phyloP scores from a whole-genome alignment of 2,113 vertebrate genomes.

The Pseudorectes ferrugineus region DNA sequence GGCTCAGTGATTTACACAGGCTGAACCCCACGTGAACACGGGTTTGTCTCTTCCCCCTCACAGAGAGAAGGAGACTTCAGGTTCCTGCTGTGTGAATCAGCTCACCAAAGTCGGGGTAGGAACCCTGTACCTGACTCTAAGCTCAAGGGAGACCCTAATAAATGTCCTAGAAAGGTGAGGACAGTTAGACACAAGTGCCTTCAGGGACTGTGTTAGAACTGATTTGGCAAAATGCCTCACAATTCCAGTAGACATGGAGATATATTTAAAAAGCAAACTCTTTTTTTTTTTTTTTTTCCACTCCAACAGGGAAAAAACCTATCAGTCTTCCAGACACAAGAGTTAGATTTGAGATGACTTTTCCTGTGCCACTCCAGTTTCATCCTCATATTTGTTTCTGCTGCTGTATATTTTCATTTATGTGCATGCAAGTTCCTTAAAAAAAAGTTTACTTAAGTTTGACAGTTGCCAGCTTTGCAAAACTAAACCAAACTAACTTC shows the following conservation, averaged over 20 bases:
- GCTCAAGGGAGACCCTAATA: not conserved
- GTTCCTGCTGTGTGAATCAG: not conserved
- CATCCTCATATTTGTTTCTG: not conserved
- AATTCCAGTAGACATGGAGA: not conserved
- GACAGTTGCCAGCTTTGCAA: constrained; percentile 7
- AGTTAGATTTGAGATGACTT: not conserved
- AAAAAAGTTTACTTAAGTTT: constrained; percentile 17
- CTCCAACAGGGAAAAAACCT: not conserved
- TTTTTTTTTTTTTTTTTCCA: not conserved
- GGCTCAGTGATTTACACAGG: not conserved
- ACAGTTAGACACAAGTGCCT: rapidly evolving
- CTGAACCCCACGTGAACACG: rapidly evolving
- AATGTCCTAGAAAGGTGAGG: not conserved
- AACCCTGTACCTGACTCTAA: not conserved
- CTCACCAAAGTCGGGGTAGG: rapidly evolving
- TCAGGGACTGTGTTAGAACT: not conserved
- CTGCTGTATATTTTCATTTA: constrained; percentile 7
- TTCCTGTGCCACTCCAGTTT: not conserved
- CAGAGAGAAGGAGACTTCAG: not conserved
- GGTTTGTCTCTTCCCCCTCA: not conserved
- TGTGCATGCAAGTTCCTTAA: not conserved
- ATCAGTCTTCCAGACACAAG: not conserved
- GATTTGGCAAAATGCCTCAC: not conserved
- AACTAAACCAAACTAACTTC: constrained; percentile 1
- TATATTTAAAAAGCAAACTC: not conserved